Evolutionary conservation across 1,140 invertebrate genomes (phyloP).

Genomic region (Nebria ingens): DNA sequence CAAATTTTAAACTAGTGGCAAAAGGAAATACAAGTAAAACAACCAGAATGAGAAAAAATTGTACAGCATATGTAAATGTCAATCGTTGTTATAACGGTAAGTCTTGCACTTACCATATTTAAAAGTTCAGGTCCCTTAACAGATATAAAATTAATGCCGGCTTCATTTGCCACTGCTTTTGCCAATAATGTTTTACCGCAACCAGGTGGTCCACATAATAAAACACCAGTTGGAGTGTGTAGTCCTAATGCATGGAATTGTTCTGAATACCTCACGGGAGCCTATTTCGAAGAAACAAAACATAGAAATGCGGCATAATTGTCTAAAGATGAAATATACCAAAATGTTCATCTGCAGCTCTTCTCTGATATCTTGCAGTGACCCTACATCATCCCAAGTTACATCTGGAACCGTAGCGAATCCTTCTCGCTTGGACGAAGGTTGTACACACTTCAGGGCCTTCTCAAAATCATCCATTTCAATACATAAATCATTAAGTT

Average conservation of each 20-base stretch:
- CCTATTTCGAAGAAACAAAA: slow-evolving; percentile 37
- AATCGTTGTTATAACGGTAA: too few species aligned
- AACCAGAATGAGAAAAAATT: too few species aligned
- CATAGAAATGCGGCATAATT: neutral
- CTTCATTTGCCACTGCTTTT: slow-evolving; percentile 87
- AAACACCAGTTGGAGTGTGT: slow-evolving; percentile 69
- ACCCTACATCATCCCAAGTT: slow-evolving; percentile 96
- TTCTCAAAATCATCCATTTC: slow-evolving; percentile 63
- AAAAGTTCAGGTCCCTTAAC: slow-evolving; percentile 89
- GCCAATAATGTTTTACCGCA: slow-evolving; percentile 87
- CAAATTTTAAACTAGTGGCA: too few species aligned
- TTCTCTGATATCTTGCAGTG: slow-evolving; percentile 74
- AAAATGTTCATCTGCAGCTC: slow-evolving; percentile 86
- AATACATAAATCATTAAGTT: slow-evolving; percentile 53
- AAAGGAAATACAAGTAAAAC: too few species aligned
- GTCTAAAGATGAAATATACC: slow-evolving; percentile 48
- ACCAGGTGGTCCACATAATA: slow-evolving; percentile 85
- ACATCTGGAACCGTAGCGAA: slow-evolving; percentile 96
- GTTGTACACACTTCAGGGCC: slow-evolving; percentile 75
- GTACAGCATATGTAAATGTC: too few species aligned
- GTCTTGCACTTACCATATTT: slow-evolving; percentile 76
- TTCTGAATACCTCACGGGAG: slow-evolving; percentile 79
- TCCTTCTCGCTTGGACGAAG: slow-evolving; percentile 93
- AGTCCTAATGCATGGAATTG: slow-evolving; percentile 69
- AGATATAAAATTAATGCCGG: slow-evolving; percentile 78